A percentile compares a stretch with the other conserved stretches of the same genome.
Evolutionary conservation across 2,113 vertebrate species (phyloP).

Genomic region (Tragulus kanchil): DNA sequence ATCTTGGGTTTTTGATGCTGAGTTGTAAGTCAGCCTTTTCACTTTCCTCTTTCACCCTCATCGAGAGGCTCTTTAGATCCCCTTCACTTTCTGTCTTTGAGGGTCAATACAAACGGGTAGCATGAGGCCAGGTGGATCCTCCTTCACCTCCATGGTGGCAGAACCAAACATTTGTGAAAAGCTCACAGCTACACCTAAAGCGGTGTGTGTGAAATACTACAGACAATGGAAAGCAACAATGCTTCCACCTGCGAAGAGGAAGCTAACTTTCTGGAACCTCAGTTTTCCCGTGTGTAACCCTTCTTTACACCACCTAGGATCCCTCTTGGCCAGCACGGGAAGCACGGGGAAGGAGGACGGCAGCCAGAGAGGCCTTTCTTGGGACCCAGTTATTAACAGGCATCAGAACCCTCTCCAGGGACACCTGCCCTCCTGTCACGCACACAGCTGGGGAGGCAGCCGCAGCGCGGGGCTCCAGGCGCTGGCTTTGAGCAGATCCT

Average conservation of each 20-base stretch:
- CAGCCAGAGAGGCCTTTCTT: neutral
- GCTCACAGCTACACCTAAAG: neutral
- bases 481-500: neutral
- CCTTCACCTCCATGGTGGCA: neutral
- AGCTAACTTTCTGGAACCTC: neutral
- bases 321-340: neutral
- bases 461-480: rapidly evolving
- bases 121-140: neutral
- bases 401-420: neutral
- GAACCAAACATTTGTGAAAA: neutral
- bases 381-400: neutral
- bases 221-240: neutral
- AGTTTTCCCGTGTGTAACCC: neutral
- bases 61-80: neutral
- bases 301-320: neutral
- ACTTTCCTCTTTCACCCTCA: neutral
- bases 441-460: neutral
- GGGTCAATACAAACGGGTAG: neutral
- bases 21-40: neutral
- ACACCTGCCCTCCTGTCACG: neutral
- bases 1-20: neutral
- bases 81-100: neutral
- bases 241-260: neutral
- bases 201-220: neutral
- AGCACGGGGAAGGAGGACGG: neutral